Conservation (phyloP, 2,113 vertebrate genomes). For the Oostethus manadensis region DNA sequence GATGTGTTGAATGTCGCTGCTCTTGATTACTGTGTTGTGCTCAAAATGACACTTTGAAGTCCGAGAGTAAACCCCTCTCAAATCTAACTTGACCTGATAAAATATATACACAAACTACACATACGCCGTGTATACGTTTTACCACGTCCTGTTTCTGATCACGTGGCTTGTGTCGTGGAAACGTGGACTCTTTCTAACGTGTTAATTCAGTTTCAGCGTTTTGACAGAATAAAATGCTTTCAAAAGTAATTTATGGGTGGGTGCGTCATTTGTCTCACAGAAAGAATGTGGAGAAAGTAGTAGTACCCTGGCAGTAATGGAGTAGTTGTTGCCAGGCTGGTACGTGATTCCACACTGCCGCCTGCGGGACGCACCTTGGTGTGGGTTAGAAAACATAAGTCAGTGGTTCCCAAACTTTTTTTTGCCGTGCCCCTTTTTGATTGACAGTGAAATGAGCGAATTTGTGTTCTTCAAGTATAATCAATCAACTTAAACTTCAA, state of each 20-base stretch:
- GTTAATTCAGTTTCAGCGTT: constrained; percentile 46
- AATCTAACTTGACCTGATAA: not conserved
- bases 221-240: constrained; percentile 43
- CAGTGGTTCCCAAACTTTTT: too few relatives aligned
- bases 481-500: too few relatives aligned
- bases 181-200: constrained; percentile 42
- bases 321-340: not conserved
- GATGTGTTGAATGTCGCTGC: constrained; percentile 35
- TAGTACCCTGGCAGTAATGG: not conserved
- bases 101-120: not conserved
- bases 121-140: constrained; percentile 1
- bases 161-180: constrained; percentile 29
- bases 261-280: not conserved
- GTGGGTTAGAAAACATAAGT: too few relatives aligned
- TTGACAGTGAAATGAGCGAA: too few relatives aligned
- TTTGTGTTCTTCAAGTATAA: too few relatives aligned
- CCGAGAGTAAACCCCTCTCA: not conserved
- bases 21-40: constrained; percentile 18
- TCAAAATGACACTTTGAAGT: not conserved
- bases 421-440: too few relatives aligned
- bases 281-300: not conserved
- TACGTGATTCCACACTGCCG: not conserved
- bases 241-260: not conserved
- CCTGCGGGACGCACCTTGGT: not conserved
- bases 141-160: constrained; percentile 14